Conservation (phyloP, 1,140 invertebrate species). For the Chironomus tepperi region DNA sequence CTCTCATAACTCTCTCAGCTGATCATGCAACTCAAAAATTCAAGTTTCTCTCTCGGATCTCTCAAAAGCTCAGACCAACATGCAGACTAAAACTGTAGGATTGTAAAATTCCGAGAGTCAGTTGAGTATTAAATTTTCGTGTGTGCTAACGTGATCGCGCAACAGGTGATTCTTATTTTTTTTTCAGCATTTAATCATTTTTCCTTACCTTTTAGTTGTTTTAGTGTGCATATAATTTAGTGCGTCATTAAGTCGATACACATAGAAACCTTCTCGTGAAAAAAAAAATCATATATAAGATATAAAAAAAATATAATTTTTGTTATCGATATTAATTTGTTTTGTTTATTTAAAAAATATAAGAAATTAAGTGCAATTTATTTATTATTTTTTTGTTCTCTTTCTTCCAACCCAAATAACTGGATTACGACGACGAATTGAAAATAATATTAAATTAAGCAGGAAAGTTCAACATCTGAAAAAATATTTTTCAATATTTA, state of each 20-base stretch:
- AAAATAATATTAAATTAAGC: too few relatives aligned
- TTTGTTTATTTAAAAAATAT: not conserved
- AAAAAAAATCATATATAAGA: too few relatives aligned
- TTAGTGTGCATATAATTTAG: conserved; percentile 5
- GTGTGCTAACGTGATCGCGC: conserved; percentile 3
- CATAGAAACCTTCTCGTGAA: not conserved
- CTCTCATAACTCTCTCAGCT: too few relatives aligned
- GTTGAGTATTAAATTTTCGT: not conserved
- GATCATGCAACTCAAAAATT: too few relatives aligned
- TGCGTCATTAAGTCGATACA: conserved; percentile 7
- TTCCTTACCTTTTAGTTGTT: conserved; percentile 4
- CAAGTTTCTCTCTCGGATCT: not conserved
- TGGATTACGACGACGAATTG: too few relatives aligned
- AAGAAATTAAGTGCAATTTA: not conserved
- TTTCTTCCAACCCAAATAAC: too few relatives aligned
- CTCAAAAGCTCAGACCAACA: not conserved
- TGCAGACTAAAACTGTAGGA: not conserved
- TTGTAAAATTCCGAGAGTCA: not conserved
- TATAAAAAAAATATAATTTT: conserved; percentile 3
- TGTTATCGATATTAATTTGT: not conserved
- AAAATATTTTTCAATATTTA: too few relatives aligned
- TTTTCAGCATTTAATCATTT: not conserved
- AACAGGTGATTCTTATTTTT: conserved; percentile 4
- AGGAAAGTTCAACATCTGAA: too few relatives aligned
- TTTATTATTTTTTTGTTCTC: not conserved